These are phyloP conservation scores for Hemibagrus guttatus DNA, from an alignment of 2,797 vertebrate species.

Conservation along the genomic window DNA sequence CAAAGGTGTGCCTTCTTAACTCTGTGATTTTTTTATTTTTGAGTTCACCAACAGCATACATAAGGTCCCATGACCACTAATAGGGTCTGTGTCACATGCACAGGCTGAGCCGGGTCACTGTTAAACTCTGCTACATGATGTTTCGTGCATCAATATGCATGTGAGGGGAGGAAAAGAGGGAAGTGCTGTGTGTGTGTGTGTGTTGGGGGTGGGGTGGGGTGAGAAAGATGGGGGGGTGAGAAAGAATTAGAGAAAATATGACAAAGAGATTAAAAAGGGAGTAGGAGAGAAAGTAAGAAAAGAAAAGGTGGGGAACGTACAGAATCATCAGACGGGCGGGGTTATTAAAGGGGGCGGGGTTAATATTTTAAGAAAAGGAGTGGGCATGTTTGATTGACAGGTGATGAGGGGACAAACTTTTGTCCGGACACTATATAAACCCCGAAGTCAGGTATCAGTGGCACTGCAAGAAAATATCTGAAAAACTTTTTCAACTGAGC, in stretches of 20 bases:
- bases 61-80: conserved; percentile 7
- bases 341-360: conserved; percentile 48
- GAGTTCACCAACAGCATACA: not conserved
- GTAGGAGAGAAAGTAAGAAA: not conserved
- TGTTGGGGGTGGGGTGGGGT: too few relatives aligned
- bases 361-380: conserved; percentile 53
- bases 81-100: conserved; percentile 14
- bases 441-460: conserved; percentile 49
- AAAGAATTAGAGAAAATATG: not conserved
- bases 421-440: conserved; percentile 68
- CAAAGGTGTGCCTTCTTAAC: too few relatives aligned
- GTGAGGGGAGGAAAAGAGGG: not conserved
- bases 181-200: too few relatives aligned
- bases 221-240: not conserved
- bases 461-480: conserved; percentile 33
- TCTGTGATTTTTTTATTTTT: too few relatives aligned
- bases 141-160: not conserved
- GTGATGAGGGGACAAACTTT: conserved; percentile 56
- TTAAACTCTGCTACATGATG: conserved; percentile 19
- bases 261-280: not conserved
- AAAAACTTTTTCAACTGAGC: conserved; percentile 43
- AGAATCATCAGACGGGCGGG: conserved; percentile 12
- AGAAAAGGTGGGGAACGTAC: not conserved
- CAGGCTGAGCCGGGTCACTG: conserved; percentile 2
- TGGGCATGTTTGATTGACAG: conserved; percentile 47